Evolutionary conservation across 2,888 invertebrate species (phyloP).

Genomic region (Cancer borealis): DNA sequence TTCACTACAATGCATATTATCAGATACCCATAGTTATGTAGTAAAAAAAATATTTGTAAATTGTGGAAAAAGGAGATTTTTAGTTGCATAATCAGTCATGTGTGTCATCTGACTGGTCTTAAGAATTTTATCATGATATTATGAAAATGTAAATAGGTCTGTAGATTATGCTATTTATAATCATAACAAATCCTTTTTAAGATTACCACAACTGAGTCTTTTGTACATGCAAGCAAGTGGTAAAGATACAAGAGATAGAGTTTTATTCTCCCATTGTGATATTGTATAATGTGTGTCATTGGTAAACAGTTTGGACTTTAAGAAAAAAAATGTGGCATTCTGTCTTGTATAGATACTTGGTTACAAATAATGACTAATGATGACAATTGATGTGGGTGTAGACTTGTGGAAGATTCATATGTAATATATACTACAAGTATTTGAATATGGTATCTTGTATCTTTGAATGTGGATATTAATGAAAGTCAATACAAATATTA

Average conservation of each 20-base stretch:
- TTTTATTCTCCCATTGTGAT: constrained; percentile 43
- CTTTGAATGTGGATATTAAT: background rate
- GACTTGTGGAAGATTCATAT: background rate
- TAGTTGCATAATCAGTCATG: constrained; percentile 51
- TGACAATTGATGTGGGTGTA: background rate
- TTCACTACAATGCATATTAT: constrained; percentile 41
- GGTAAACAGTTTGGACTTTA: background rate
- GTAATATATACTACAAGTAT: background rate
- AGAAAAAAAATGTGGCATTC: background rate
- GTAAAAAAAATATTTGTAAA: constrained; percentile 39
- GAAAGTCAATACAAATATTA: background rate
- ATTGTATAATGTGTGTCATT: background rate
- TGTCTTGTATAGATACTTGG: background rate
- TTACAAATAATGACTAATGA: background rate
- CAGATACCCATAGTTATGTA: constrained; percentile 43
- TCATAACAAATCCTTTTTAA: constrained; percentile 74
- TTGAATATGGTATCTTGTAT: constrained; percentile 22
- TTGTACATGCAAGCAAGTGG: constrained; percentile 75
- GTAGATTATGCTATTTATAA: constrained; percentile 76
- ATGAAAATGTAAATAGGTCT: constrained; percentile 71
- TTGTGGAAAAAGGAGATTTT: constrained; percentile 39
- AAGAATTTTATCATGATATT: constrained; percentile 60
- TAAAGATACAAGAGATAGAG: constrained; percentile 71
- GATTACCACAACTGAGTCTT: constrained; percentile 70
- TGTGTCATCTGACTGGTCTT: constrained; percentile 69